A percentile compares a stretch with the other conserved stretches of the same genome.
Evolutionary conservation across 2,888 invertebrate species (phyloP).

Genomic region (Gnatocerus cornutus): DNA sequence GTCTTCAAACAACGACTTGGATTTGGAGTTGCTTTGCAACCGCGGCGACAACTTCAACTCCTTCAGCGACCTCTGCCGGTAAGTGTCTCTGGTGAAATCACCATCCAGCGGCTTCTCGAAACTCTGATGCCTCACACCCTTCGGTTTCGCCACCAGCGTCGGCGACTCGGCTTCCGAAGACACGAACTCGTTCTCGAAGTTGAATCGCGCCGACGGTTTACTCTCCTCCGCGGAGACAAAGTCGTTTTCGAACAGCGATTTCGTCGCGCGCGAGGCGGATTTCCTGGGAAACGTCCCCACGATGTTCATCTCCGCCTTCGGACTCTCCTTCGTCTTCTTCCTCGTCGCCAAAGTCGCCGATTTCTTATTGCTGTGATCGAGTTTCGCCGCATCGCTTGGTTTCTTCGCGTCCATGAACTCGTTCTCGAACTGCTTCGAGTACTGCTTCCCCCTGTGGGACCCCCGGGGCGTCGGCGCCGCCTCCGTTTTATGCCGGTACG

Average conservation of each 20-base stretch:
- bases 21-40: constrained; percentile 54
- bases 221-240: constrained; percentile 73
- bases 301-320: constrained; percentile 62
- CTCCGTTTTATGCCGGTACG: constrained; percentile 65
- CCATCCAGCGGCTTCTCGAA: constrained; percentile 53
- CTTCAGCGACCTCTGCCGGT: constrained; percentile 52
- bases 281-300: constrained; percentile 66
- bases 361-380: constrained; percentile 62
- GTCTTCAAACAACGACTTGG: constrained; percentile 73
- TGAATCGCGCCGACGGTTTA: constrained; percentile 61
- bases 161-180: constrained; percentile 65
- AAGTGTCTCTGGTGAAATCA: constrained; percentile 52
- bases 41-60: constrained; percentile 57
- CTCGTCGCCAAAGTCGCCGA: constrained; percentile 58
- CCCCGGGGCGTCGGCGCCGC: constrained; percentile 57
- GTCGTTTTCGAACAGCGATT: constrained; percentile 81
- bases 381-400: constrained; percentile 54
- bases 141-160: constrained; percentile 51
- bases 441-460: constrained; percentile 61
- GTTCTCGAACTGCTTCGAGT: constrained; percentile 72
- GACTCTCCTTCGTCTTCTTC: constrained; percentile 66
- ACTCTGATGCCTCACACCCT: constrained; percentile 54
- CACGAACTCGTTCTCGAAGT: constrained; percentile 67
- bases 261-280: constrained; percentile 70
- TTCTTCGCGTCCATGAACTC: constrained; percentile 74